phyloP scores from a whole-genome alignment of 2,113 vertebrate species.

The Uropsilus gracilis region DNA sequence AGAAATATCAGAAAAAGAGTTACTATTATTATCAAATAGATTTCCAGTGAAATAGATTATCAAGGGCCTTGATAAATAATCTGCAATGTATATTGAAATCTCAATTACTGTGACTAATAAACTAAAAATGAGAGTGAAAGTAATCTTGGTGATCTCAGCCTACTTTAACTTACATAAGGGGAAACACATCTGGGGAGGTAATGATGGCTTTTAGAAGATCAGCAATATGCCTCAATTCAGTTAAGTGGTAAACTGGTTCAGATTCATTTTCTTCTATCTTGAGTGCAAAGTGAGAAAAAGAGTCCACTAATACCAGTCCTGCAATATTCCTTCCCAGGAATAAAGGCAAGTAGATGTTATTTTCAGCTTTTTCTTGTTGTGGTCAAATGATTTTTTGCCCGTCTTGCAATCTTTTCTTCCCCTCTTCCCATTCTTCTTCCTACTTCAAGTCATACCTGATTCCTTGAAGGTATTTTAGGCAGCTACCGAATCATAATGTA shows the following conservation, averaged over 20 bases:
- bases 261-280: not conserved
- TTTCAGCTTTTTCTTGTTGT: not conserved
- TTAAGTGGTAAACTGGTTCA: not conserved
- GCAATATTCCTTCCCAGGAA: not conserved
- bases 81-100: not conserved
- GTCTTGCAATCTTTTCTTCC: not conserved
- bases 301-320: not conserved
- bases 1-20: not conserved
- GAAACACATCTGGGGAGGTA: not conserved
- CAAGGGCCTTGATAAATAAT: not conserved
- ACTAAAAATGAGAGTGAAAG: not conserved
- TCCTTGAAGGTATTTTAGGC: not conserved
- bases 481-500: not conserved
- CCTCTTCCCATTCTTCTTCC: not conserved
- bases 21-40: not conserved
- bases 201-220: not conserved
- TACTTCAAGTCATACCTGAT: not conserved
- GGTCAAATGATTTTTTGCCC: not conserved
- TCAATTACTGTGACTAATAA: not conserved
- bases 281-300: not conserved
- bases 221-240: not conserved
- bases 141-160: not conserved
- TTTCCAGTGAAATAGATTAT: not conserved
- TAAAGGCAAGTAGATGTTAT: not conserved
- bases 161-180: not conserved